Conservation (phyloP, 2,797 vertebrate species). For the Vespertilio murinus region DNA sequence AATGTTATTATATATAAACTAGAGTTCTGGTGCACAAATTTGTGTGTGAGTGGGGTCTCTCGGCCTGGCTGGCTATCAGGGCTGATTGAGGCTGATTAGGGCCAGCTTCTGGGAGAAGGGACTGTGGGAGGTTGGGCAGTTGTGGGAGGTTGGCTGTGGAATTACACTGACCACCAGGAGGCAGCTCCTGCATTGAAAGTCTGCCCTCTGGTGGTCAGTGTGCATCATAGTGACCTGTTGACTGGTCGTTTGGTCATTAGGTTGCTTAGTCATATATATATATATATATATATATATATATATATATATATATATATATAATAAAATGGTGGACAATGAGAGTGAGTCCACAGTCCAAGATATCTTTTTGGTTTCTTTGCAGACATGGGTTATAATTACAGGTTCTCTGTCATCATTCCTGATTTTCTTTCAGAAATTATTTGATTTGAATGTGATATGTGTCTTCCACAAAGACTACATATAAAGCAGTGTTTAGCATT, state of each 20-base stretch:
- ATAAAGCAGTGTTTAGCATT: neutral
- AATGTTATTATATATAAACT: neutral
- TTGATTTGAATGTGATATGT: neutral
- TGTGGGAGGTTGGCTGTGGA: no score
- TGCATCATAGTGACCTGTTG: no score
- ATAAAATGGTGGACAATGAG: neutral
- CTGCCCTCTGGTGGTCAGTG: no score
- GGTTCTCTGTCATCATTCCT: neutral
- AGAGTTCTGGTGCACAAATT: no score
- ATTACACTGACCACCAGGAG: no score
- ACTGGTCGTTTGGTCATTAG: no score
- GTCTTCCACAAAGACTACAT: neutral
- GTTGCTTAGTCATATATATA: neutral
- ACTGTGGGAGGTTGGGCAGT: no score
- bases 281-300: neutral
- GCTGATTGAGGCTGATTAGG: no score
- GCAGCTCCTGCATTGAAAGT: no score
- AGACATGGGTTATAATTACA: neutral
- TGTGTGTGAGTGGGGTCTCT: no score
- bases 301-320: neutral
- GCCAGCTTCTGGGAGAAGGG: rapidly evolving
- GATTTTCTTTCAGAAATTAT: conserved; percentile 14
- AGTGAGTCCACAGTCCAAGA: neutral
- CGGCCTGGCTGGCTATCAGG: no score
- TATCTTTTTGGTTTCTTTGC: neutral